Conservation (phyloP, 1,140 invertebrate species). For the Phortica variegata region DNA sequence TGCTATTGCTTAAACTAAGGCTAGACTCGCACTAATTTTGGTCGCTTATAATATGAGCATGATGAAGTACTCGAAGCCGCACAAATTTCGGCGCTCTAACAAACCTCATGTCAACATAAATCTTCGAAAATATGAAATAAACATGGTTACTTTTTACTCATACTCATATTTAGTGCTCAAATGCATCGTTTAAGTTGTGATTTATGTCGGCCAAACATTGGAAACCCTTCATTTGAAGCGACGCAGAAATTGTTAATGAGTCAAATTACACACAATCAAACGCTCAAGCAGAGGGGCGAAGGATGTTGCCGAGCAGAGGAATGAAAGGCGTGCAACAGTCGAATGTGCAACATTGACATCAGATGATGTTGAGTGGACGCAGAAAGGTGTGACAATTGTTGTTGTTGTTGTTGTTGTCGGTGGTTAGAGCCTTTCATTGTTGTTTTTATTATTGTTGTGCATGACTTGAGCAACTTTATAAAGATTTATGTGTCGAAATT, state of each 20-base stretch:
- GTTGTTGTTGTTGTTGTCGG: not conserved
- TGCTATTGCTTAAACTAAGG: constrained; percentile 19
- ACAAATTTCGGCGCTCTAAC: constrained; percentile 10
- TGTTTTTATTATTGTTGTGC: not conserved
- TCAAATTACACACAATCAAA: constrained; percentile 55
- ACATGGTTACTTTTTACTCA: not conserved
- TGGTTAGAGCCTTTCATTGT: too few species aligned
- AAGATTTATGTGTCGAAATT: constrained; percentile 46
- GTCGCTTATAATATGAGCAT: constrained; percentile 10
- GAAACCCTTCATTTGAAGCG: constrained; percentile 13
- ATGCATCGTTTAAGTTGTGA: constrained; percentile 53
- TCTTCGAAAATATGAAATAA: not conserved
- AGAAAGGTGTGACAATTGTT: constrained; percentile 54
- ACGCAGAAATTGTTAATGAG: constrained; percentile 45
- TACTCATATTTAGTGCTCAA: constrained; percentile 41
- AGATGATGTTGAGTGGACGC: constrained; percentile 41
- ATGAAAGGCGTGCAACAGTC: not conserved
- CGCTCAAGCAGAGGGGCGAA: constrained; percentile 18
- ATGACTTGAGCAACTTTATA: constrained; percentile 24
- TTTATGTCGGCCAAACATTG: constrained; percentile 41
- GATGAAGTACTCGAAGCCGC: constrained; percentile 14
- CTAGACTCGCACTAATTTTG: constrained; percentile 1
- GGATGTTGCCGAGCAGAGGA: not conserved
- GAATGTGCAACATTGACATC: not conserved
- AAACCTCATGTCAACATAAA: constrained; percentile 43